These are phyloP conservation scores for Mustela nigripes DNA, from an alignment of 2,113 vertebrate genomes.

Conservation along the genomic window DNA sequence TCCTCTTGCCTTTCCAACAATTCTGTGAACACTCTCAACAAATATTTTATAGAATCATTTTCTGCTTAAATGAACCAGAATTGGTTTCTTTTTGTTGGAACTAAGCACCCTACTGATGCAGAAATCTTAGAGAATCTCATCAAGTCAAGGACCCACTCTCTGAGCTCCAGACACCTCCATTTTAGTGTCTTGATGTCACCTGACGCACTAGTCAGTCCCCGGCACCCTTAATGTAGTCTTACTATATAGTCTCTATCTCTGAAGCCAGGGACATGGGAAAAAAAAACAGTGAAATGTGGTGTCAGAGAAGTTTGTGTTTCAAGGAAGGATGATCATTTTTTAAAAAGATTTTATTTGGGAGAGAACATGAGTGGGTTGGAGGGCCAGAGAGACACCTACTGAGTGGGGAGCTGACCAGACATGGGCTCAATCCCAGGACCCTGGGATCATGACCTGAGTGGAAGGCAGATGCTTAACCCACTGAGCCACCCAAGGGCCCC, in stretches of 20 bases:
- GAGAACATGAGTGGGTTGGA: neutral
- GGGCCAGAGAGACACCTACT: neutral
- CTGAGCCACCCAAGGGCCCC: neutral
- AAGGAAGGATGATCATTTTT: neutral
- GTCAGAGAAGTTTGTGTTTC: neutral
- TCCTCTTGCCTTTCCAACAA: neutral
- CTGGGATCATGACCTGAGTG: neutral
- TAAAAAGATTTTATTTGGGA: neutral
- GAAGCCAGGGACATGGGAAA: neutral
- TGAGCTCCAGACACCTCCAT: neutral
- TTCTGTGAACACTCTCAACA: neutral
- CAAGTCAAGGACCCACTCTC: neutral
- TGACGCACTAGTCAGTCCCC: neutral
- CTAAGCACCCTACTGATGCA: constrained; percentile 2
- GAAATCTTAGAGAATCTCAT: neutral
- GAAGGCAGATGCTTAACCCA: neutral
- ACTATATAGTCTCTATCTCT: neutral
- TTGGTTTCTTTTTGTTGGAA: neutral
- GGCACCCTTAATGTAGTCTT: neutral
- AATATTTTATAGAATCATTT: constrained; percentile 38
- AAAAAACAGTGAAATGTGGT: neutral
- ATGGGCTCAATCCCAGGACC: neutral
- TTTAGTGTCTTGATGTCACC: neutral
- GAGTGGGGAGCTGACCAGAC: too few relatives aligned
- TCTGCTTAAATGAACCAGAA: constrained; percentile 42